Evolutionary conservation across 30 jellyfish, hydroid and myxozoan genomes (phyloP).

Genomic region (Nemopilema nomurai): DNA sequence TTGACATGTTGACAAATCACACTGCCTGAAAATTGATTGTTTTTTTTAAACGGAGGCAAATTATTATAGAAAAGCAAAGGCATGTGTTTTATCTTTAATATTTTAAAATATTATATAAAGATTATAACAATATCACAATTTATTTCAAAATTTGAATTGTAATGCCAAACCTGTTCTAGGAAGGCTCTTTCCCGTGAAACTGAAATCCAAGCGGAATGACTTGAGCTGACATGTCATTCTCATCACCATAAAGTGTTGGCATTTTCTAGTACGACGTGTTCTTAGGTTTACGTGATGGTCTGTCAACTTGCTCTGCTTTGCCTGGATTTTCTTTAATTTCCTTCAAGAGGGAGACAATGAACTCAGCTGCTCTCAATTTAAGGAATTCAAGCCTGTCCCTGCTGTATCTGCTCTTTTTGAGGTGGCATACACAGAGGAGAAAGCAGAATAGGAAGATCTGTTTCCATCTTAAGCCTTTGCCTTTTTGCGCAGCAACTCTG

Average conservation of each 20-base stretch:
- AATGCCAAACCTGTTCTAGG: background rate
- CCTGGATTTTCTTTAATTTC: background rate
- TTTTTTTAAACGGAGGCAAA: background rate
- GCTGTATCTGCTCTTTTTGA: background rate
- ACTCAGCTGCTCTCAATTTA: background rate
- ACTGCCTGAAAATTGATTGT: background rate
- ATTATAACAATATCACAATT: background rate
- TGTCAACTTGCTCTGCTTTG: background rate
- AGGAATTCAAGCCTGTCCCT: background rate
- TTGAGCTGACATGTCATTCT: background rate
- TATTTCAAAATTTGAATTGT: background rate
- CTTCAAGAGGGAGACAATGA: background rate
- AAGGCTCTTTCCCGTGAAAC: slow-evolving; percentile 2
- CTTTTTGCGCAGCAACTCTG: slow-evolving; percentile 17
- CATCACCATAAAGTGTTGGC: background rate
- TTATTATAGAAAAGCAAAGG: background rate
- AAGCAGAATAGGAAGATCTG: background rate
- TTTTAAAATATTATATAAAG: background rate
- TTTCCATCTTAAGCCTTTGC: slow-evolving; percentile 1
- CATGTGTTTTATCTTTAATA: background rate
- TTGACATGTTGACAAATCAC: background rate
- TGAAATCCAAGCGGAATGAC: background rate
- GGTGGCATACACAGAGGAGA: background rate
- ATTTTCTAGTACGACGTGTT: background rate
- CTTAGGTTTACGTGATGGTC: background rate